A percentile compares a stretch with the other conserved stretches of the same genome.
These are phyloP conservation scores for Riparia riparia DNA, from an alignment of 2,113 vertebrate genomes.

Conservation along the genomic window DNA sequence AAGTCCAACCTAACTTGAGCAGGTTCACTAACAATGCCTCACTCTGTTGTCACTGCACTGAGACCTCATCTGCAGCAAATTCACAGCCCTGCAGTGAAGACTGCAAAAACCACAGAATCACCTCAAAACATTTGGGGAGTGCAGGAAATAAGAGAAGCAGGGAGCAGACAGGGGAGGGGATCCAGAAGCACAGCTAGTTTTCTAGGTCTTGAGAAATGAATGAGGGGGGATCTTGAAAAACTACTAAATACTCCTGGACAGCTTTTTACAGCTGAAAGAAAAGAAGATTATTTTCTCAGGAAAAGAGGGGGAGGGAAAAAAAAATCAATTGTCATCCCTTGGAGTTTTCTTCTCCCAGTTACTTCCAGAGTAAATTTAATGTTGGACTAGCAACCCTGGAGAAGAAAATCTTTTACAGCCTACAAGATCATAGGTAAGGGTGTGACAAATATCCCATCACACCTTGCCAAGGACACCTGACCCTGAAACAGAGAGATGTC, in stretches of 20 bases:
- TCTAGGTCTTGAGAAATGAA: neutral
- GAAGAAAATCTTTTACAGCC: neutral
- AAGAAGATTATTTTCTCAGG: neutral
- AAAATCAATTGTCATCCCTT: neutral
- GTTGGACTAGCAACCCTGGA: neutral
- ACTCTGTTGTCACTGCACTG: neutral
- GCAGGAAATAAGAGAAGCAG: neutral
- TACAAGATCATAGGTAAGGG: neutral
- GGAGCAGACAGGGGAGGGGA: neutral
- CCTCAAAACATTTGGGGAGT: neutral
- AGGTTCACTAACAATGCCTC: neutral
- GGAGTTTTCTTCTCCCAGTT: neutral
- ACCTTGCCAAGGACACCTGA: neutral
- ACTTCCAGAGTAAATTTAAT: neutral
- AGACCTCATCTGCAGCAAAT: neutral
- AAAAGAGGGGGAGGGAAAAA: neutral
- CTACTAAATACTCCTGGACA: neutral
- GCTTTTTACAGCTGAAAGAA: neutral
- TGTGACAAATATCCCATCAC: neutral
- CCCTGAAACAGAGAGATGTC: neutral
- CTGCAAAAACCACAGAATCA: neutral
- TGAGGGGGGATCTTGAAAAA: neutral
- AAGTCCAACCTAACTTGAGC: neutral
- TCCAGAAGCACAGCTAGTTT: neutral
- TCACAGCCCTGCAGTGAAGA: neutral